Evolutionary conservation across 1,140 invertebrate species (phyloP), one percentile per base, ranked within the genome.

Genomic region (Caenorhabditis remanei): DNA sequence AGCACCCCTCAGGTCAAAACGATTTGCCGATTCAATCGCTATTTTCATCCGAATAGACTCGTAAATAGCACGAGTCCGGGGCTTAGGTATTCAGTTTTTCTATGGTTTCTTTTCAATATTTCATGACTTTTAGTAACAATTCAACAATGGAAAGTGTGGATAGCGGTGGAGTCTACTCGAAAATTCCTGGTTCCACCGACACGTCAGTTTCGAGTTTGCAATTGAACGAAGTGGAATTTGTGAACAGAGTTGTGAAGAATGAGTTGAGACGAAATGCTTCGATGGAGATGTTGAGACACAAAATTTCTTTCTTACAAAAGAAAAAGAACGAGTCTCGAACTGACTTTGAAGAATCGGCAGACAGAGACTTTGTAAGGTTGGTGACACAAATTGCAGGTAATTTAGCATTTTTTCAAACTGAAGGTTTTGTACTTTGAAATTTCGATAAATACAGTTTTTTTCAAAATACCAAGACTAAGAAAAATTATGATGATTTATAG

Each of bases 141-240:
- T 85, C 85, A 55, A 85, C 85, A 56, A 53, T 85, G 85, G 85
- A 85, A 43, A 85, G 85, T 53, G 67, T 71, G 6, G 63, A 85
- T 24, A 75, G 65, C 24, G 48, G 85, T 32, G 40, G 63, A 56
- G 48, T 55, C 46, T 71, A 65, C 65, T 75, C 85, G 13, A 58
- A 55, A 50, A 55, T 71, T 43, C 50, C 43, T 41, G 46, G 43
- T 9, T 75, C 85, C 46, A 56, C 58, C 3, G 63, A 85, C 67
- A 75, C 63, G 7, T 85, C 85, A 46, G 63, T 55, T 4, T 55
- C 85, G 3, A 85, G 85, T 79, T 43, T 71, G 0, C 67, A 85
- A 40, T 48, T 71, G 50, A 50, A 53, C 24, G 63, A 53, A 40
- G 24, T 24, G 2, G 46, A 53, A 14, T 65, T 61, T 53, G 65